These are phyloP conservation scores for Passer montanus DNA, from an alignment of 2,113 vertebrate species.

Conservation along the genomic window DNA sequence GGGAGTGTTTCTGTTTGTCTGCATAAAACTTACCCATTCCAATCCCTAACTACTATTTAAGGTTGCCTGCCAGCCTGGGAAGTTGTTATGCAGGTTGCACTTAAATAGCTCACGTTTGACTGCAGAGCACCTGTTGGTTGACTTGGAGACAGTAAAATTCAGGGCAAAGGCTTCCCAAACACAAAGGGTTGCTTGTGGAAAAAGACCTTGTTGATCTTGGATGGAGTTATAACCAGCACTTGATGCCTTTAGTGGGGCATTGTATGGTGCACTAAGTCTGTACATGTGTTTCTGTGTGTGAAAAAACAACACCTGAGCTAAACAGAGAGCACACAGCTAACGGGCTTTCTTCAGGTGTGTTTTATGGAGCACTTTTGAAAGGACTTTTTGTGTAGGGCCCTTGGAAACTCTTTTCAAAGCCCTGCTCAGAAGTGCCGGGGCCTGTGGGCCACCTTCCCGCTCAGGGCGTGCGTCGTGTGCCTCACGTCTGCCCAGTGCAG, in stretches of 20 bases:
- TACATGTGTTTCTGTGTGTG: constrained; percentile 45
- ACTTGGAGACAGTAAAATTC: constrained; percentile 60
- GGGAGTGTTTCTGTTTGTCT: constrained; percentile 52
- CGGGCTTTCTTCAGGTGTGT: constrained; percentile 20
- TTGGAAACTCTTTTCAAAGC: constrained; percentile 45
- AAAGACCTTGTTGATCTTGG: constrained; percentile 64
- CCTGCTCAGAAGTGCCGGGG: neutral
- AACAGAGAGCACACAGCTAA: constrained; percentile 28
- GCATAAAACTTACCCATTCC: neutral
- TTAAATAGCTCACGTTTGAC: constrained; percentile 27
- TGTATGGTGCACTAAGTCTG: constrained; percentile 11
- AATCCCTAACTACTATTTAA: constrained; percentile 12
- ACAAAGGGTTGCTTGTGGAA: constrained; percentile 61
- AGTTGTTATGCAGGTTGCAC: constrained; percentile 46
- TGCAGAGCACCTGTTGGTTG: constrained; percentile 58
- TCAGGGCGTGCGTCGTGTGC: neutral
- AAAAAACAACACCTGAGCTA: constrained; percentile 58
- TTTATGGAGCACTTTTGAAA: constrained; percentile 50
- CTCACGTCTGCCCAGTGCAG: neutral
- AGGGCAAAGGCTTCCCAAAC: constrained; percentile 55
- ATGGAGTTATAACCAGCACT: constrained; percentile 30
- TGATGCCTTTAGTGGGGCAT: constrained; percentile 45
- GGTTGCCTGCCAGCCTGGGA: constrained; percentile 20
- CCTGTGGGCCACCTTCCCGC: neutral
- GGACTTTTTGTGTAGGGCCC: constrained; percentile 32